These are phyloP conservation scores for Drosophila atroscutellata DNA, from an alignment of 2,888 invertebrate species.

Conservation along the genomic window DNA sequence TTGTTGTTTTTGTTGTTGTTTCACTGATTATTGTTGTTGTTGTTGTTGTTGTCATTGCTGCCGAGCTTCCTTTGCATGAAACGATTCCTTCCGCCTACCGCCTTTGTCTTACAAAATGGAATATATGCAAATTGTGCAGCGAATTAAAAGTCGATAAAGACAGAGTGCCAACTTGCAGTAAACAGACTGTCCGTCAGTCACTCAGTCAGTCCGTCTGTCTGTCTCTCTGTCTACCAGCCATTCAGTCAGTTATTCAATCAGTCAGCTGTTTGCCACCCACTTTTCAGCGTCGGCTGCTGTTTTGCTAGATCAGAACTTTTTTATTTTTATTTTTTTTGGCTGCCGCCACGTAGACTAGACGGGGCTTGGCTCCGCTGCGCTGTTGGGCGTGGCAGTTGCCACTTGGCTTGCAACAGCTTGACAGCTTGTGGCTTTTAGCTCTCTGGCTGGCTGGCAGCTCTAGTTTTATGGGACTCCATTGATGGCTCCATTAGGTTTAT, in stretches of 20 bases:
- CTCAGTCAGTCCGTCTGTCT: background rate
- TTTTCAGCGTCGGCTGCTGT: conserved; percentile 21
- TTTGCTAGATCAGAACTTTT: conserved; percentile 3
- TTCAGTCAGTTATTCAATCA: conserved; percentile 19
- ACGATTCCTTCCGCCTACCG: conserved; percentile 59
- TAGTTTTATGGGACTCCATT: conserved; percentile 68
- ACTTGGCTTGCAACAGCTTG: conserved; percentile 40
- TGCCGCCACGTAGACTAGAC: conserved; percentile 70
- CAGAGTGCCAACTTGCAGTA: conserved; percentile 51
- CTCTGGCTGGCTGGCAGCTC: conserved; percentile 26
- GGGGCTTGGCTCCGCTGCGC: conserved; percentile 50
- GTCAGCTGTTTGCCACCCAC: conserved; percentile 61
- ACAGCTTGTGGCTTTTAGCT: conserved; percentile 21
- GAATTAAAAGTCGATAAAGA: conserved; percentile 58
- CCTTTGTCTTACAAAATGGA: conserved; percentile 52
- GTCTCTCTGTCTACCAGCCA: background rate
- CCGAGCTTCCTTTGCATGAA: conserved; percentile 67
- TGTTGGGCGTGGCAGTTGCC: conserved; percentile 51
- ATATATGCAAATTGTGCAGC: conserved; percentile 64
- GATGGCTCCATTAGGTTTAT: conserved; percentile 77
- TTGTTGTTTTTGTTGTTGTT: background rate
- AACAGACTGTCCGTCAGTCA: conserved; percentile 23
- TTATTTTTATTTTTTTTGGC: conserved; percentile 14
- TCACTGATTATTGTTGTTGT: background rate
- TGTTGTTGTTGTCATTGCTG: conserved; percentile 2